These are phyloP conservation scores for Mantis religiosa DNA, from an alignment of 2,888 invertebrate genomes.

Conservation along the genomic window DNA sequence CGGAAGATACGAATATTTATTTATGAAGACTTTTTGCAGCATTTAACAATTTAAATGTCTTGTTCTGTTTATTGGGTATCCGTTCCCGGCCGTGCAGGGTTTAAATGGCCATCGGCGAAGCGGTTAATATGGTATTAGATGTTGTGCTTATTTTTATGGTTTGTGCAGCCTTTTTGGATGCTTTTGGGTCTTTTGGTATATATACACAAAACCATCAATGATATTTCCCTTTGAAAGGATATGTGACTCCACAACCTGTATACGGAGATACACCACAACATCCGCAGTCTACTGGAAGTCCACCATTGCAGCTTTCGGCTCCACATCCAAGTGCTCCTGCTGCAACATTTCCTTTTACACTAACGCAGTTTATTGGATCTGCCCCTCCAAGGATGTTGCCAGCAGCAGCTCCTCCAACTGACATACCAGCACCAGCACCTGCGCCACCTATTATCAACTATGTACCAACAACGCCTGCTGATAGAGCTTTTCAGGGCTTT, in stretches of 20 bases:
- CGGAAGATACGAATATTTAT: no score
- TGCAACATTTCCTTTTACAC: constrained; percentile 20
- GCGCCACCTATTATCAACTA: constrained; percentile 42
- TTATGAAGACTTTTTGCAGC: no score
- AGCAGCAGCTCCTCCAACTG: constrained; percentile 22
- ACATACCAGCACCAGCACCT: constrained; percentile 33
- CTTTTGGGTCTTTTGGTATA: no score
- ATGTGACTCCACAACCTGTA: constrained; percentile 14
- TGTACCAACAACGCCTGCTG: constrained; percentile 43
- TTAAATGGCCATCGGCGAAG: no score
- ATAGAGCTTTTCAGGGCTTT: constrained; percentile 28
- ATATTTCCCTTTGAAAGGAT: neutral
- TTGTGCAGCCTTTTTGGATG: no score
- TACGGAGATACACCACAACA: constrained; percentile 19
- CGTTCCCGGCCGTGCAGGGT: no score
- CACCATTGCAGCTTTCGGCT: constrained; percentile 16
- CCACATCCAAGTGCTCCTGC: constrained; percentile 21
- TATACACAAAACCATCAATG: no score
- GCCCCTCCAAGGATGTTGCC: constrained; percentile 26
- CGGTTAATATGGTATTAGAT: no score
- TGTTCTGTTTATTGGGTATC: no score
- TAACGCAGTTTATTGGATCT: constrained; percentile 5
- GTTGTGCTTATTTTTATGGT: no score
- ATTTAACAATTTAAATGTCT: no score
- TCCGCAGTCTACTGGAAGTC: constrained; percentile 21